A percentile compares a stretch with the other conserved stretches of the same genome.
Conservation (phyloP, 1,140 invertebrate genomes). For the Drosophila pseudoobscura region DNA sequence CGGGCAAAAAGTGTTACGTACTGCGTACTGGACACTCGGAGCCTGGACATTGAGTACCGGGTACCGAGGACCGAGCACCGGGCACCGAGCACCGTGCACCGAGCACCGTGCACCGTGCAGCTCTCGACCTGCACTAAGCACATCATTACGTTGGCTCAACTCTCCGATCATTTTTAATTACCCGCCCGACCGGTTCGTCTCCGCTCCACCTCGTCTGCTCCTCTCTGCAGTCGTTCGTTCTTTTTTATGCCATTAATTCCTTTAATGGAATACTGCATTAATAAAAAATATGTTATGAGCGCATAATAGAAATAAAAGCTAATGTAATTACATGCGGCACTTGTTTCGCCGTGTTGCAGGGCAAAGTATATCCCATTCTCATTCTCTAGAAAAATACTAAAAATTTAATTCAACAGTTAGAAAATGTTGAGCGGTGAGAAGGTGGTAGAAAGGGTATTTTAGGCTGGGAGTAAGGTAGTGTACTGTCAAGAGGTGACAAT, state of each 20-base stretch:
- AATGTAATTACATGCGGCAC: slow-evolving; percentile 69
- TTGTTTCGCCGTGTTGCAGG: slow-evolving; percentile 50
- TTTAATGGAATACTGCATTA: slow-evolving; percentile 67
- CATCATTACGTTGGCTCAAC: slow-evolving; percentile 62
- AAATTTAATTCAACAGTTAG: slow-evolving; percentile 64
- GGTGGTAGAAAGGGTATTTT: slow-evolving; percentile 17
- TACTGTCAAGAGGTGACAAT: neutral
- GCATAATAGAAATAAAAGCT: slow-evolving; percentile 77
- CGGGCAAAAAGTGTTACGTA: slow-evolving; percentile 24
- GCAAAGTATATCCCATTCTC: slow-evolving; percentile 20
- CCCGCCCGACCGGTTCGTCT: slow-evolving; percentile 31
- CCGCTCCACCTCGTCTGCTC: neutral
- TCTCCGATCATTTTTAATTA: slow-evolving; percentile 71
- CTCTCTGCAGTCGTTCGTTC: neutral
- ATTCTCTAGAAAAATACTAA: slow-evolving; percentile 28
- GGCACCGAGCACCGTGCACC: slow-evolving; percentile 7
- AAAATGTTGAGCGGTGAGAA: slow-evolving; percentile 25
- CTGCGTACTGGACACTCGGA: slow-evolving; percentile 22
- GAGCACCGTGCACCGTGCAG: neutral
- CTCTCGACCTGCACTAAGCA: slow-evolving; percentile 50
- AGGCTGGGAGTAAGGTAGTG: neutral
- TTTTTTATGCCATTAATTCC: slow-evolving; percentile 54
- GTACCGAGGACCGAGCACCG: slow-evolving; percentile 1
- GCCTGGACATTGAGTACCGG: too few species aligned
- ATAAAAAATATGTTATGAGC: slow-evolving; percentile 73